A percentile compares a stretch with the other conserved stretches of the same genome.
Conservation (phyloP, 2,797 vertebrate species). For the Bradypodion pumilum region DNA sequence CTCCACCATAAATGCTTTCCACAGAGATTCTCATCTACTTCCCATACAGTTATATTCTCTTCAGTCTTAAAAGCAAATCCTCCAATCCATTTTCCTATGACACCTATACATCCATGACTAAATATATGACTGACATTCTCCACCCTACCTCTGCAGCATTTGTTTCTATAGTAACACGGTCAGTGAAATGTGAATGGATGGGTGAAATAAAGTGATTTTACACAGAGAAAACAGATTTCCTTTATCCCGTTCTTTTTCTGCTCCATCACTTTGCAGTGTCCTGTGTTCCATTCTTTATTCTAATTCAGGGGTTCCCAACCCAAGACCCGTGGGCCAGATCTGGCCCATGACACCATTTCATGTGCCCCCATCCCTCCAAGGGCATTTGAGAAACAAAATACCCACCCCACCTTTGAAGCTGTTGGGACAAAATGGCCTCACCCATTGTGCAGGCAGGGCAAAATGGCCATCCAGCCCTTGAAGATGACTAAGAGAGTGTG, state of each 20-base stretch:
- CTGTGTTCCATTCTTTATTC: background rate
- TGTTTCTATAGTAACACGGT: slow-evolving; percentile 28
- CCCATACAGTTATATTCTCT: background rate
- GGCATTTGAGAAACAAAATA: too few relatives aligned
- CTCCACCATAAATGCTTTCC: background rate
- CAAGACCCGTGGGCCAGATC: too few relatives aligned
- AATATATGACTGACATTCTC: background rate
- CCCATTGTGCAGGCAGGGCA: too few relatives aligned
- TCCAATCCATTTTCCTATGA: background rate
- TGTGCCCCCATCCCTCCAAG: too few relatives aligned
- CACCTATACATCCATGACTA: background rate
- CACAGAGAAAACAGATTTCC: background rate
- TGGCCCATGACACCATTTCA: too few relatives aligned
- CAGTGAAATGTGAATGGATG: background rate
- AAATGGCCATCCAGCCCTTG: too few relatives aligned
- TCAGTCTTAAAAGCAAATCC: background rate
- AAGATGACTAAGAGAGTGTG: too few relatives aligned
- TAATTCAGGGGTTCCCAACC: too few relatives aligned
- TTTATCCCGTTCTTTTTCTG: background rate
- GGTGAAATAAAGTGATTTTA: background rate
- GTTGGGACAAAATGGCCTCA: too few relatives aligned
- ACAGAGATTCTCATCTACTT: background rate
- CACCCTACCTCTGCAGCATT: background rate
- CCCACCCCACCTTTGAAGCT: too few relatives aligned
- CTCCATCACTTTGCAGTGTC: background rate